phyloP scores from a whole-genome alignment of 37 sponge, comb jelly and placozoan genomes.

The Halisarca cf. caerulea region DNA sequence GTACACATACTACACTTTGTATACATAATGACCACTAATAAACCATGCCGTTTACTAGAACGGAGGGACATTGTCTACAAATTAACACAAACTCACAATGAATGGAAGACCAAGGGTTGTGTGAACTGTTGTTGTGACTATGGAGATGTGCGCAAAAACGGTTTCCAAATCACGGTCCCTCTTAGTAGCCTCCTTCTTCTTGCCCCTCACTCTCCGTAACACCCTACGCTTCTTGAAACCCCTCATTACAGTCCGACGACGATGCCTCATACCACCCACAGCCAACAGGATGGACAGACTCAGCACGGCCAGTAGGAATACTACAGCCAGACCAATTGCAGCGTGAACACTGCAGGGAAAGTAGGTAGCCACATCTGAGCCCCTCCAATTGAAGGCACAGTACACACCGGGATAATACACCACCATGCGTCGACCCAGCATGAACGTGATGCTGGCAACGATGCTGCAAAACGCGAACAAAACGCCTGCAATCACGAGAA shows the following conservation, averaged over 20 bases:
- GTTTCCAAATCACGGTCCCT: background rate
- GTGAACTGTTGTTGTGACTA: background rate
- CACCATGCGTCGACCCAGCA: background rate
- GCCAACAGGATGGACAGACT: background rate
- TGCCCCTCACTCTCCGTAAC: background rate
- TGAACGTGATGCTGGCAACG: background rate
- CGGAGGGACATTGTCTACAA: background rate
- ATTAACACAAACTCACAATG: background rate
- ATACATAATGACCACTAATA: too few species aligned
- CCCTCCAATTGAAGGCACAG: conserved; percentile 10
- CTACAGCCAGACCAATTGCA: background rate
- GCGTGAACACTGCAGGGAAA: background rate
- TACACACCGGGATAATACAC: conserved; percentile 4
- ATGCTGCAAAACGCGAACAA: background rate
- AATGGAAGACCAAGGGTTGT: background rate
- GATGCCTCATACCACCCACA: background rate
- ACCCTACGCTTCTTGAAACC: background rate
- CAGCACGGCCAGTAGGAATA: background rate
- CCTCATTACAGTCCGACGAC: background rate
- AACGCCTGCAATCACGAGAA: background rate
- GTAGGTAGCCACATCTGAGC: background rate
- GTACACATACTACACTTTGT: too few species aligned
- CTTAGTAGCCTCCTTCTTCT: background rate
- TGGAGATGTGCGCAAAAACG: background rate
- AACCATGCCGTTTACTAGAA: too few species aligned